These are phyloP conservation scores for Sussaba pulchella DNA, from an alignment of 2,888 invertebrate species.

Conservation along the genomic window DNA sequence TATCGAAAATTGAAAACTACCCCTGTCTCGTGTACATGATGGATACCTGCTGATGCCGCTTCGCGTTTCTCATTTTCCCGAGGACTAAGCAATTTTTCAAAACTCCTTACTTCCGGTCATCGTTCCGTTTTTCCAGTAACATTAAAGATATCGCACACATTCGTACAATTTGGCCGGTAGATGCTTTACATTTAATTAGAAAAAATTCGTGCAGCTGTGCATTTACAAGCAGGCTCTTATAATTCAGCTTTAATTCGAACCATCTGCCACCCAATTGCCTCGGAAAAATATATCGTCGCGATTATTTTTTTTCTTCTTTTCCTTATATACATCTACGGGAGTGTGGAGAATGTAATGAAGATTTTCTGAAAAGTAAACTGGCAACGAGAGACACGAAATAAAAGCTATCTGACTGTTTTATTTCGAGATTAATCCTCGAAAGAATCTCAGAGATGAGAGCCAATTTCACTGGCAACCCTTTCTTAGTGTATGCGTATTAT, in stretches of 20 bases:
- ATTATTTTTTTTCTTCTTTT: no score
- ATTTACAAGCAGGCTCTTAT: conserved; percentile 51
- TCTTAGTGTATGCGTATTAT: not conserved
- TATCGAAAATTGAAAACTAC: conserved; percentile 52
- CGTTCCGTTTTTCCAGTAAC: not conserved
- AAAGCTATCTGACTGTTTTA: conserved; percentile 57
- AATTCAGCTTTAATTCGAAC: conserved; percentile 63
- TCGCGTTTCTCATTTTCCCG: not conserved
- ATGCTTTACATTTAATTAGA: conserved; percentile 64
- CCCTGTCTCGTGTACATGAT: conserved; percentile 40
- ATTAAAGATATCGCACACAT: conserved; percentile 19
- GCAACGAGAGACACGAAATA: conserved; percentile 16
- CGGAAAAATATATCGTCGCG: conserved; percentile 52
- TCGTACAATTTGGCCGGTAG: conserved; percentile 21
- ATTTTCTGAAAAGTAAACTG: conserved; percentile 62
- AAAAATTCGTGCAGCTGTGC: conserved; percentile 56
- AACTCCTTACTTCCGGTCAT: not conserved
- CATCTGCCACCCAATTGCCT: conserved; percentile 62
- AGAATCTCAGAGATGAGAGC: conserved; percentile 48
- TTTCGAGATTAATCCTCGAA: conserved; percentile 54
- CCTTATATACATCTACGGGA: not conserved
- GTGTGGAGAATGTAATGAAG: conserved; percentile 25
- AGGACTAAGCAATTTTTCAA: conserved; percentile 35
- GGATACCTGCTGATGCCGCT: conserved; percentile 40
- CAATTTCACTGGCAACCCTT: conserved; percentile 6